Percentiles rank a stretch among this genome's conserved stretches.
phyloP scores from a whole-genome alignment of 2,113 vertebrate species.

The Cololabis saira region DNA sequence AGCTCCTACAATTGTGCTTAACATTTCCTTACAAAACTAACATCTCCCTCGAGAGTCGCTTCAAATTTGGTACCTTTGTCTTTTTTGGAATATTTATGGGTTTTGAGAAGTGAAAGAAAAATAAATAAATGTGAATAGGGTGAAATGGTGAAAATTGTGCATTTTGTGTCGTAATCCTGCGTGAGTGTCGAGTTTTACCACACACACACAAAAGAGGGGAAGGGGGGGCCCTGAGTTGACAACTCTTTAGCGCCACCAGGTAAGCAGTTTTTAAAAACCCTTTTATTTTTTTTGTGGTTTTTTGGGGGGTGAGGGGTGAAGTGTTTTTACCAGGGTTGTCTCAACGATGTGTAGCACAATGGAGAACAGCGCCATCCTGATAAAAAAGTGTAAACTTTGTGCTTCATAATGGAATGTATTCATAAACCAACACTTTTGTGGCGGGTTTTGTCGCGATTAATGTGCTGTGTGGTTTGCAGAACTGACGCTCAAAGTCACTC shows the following conservation, averaged over 20 bases:
- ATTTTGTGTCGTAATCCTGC: conserved; percentile 65
- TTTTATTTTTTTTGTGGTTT: conserved; percentile 12
- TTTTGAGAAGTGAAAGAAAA: conserved; percentile 33
- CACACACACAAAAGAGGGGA: conserved; percentile 39
- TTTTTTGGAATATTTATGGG: conserved; percentile 42
- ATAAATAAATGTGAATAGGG: conserved; percentile 52
- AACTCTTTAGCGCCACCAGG: conserved; percentile 74
- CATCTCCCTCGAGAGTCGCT: conserved; percentile 46
- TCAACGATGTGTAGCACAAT: conserved; percentile 34
- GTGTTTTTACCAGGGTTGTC: conserved; percentile 43
- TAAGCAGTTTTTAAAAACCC: conserved; percentile 63
- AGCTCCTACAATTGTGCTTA: conserved; percentile 73
- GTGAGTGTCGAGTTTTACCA: conserved; percentile 36
- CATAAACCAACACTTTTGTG: conserved; percentile 73
- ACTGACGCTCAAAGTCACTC: conserved; percentile 45
- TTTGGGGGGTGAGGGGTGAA: conserved; percentile 19
- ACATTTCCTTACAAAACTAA: conserved; percentile 67
- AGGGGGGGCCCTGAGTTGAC: conserved; percentile 73
- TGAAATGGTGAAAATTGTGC: conserved; percentile 69
- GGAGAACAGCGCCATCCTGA: conserved; percentile 53
- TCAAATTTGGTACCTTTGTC: conserved; percentile 68
- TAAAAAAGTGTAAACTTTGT: conserved; percentile 74
- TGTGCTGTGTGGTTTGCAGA: conserved; percentile 45
- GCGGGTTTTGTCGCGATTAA: conserved; percentile 51
- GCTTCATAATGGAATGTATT: conserved; percentile 80